Base-by-base conservation (phyloP, 2,888 invertebrate species). In the Pyrocoelia pectoralis region DNA sequence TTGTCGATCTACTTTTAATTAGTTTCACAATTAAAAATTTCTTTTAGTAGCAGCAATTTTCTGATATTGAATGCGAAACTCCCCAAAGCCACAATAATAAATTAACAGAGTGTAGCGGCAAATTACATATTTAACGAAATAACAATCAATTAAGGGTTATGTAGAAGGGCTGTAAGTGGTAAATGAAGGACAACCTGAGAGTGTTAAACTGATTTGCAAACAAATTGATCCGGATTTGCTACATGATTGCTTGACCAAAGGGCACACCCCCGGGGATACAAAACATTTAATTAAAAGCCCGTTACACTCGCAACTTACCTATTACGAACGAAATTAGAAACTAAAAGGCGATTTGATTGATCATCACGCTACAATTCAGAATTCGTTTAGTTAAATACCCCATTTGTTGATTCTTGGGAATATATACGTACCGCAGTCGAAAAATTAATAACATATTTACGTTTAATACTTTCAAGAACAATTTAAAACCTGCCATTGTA, bases 241-340 rank as follows among this genome's bases (percentile, higher is more conserved):
- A 72, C 75, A 72, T 75, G 76, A 76, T 75, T 76, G 74, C 75
- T 74, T 76, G 77, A 76, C 77, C 77, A 77, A 70, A 72, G 73
- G 75, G 74, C 74, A 77, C 76, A 74, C 77, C 77, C 75, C 73
- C 67, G 73, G 76, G 76, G 74, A 77, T 77, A 74, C 71, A 75
- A 75, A 76, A 76, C 76, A 76, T 76, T 75, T 73, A 73, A 77
- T 77, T 77, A 77, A 73, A 74, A 72, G 73, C 74, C 70, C 65
- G 74, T 76, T 74, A 73, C 74, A 68, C 70, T 73, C 73, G 67
- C 74, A 73, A 75, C 73, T 74, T 73, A 71, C 72, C 73, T 69
- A 73, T 75, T 74, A 74, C 70, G 62, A 55, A 51, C 63, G 62
- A 69, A 73, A 73, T 73, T 71, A 71, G 66, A 70, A 68, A 65